Evolutionary conservation across 1,140 invertebrate species (phyloP).

Genomic region (Nephila pilipes): DNA sequence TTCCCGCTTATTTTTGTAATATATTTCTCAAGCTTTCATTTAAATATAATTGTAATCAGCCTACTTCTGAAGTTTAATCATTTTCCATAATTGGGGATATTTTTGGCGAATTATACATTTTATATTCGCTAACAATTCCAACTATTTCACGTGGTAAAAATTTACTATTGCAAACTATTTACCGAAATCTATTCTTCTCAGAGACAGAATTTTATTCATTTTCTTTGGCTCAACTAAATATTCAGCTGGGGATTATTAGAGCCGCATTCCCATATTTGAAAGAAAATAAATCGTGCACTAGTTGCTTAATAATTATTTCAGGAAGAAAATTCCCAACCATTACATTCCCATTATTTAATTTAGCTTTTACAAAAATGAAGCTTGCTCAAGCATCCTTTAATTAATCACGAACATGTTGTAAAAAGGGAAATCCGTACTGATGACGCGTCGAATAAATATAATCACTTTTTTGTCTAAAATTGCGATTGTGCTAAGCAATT

Average conservation of each 20-base stretch:
- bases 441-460: neutral
- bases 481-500: neutral
- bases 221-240: neutral
- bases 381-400: neutral
- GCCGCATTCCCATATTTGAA: neutral
- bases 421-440: neutral
- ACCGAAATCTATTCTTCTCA: too few relatives aligned
- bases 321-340: neutral
- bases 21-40: too few relatives aligned
- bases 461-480: neutral
- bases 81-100: too few relatives aligned
- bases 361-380: conserved; percentile 40
- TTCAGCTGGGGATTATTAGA: neutral
- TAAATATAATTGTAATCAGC: too few relatives aligned
- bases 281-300: neutral
- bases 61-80: too few relatives aligned
- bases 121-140: too few relatives aligned
- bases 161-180: too few relatives aligned
- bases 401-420: conserved; percentile 21
- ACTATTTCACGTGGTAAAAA: too few relatives aligned
- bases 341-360: conserved; percentile 17
- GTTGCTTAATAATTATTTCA: neutral
- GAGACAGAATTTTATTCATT: too few relatives aligned
- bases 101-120: too few relatives aligned
- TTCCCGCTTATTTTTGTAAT: too few relatives aligned